Evolutionary conservation across 2,797 vertebrate species (phyloP).

Genomic region (Anguilla anguilla): DNA sequence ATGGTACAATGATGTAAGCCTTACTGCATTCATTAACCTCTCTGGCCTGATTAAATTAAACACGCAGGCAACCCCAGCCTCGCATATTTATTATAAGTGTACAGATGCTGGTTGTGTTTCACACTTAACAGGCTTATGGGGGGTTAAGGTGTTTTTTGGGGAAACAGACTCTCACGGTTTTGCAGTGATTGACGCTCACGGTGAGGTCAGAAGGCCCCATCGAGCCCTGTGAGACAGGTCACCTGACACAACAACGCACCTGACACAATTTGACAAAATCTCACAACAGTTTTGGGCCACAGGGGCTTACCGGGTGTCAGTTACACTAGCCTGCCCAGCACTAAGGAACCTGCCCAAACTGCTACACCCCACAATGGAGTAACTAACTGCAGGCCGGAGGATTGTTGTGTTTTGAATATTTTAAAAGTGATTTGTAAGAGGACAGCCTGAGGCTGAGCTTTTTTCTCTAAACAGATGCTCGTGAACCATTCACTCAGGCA

Average conservation of each 20-base stretch:
- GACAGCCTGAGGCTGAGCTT: neutral
- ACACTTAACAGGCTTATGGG: neutral
- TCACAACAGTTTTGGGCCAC: neutral
- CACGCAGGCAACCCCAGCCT: neutral
- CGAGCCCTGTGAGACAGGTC: no score
- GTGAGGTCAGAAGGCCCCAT: neutral
- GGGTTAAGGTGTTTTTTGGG: neutral
- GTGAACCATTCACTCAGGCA: neutral
- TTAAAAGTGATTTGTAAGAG: neutral
- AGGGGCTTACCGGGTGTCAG: neutral
- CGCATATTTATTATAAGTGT: neutral
- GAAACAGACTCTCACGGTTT: neutral
- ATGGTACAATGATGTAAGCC: slow-evolving; percentile 7
- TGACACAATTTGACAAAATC: neutral
- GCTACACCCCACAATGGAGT: neutral
- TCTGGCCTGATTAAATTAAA: neutral
- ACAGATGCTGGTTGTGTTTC: neutral
- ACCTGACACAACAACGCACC: neutral
- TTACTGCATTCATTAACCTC: neutral
- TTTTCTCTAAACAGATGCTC: neutral
- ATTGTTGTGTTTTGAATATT: neutral
- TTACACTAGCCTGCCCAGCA: neutral
- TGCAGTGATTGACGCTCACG: neutral
- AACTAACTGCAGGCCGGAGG: neutral
- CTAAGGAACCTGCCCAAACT: neutral